phyloP scores from a whole-genome alignment of 30 jellyfish, hydroid and myxozoan species.

The Hydra vulgaris region DNA sequence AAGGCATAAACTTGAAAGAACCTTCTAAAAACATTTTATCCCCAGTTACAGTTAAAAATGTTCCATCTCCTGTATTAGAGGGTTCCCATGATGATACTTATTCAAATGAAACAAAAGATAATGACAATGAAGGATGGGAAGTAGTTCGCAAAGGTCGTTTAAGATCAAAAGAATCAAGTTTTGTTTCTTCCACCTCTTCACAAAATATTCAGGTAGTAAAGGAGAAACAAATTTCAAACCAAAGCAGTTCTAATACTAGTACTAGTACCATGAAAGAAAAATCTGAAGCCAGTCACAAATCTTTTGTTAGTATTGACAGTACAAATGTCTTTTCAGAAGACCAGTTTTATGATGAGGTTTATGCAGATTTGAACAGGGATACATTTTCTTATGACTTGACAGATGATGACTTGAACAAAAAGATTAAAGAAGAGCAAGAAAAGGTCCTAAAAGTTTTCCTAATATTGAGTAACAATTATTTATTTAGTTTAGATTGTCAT shows the following conservation, averaged over 20 bases:
- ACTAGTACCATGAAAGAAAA: no score
- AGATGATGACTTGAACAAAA: conserved; percentile 49
- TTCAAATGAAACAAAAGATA: conserved; percentile 20
- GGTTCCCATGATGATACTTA: conserved; percentile 3
- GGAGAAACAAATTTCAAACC: not conserved
- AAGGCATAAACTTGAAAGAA: conserved; percentile 26
- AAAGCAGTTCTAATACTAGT: not conserved
- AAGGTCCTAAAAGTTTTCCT: no score
- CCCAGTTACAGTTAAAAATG: not conserved
- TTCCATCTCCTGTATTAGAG: conserved; percentile 34
- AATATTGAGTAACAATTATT: no score
- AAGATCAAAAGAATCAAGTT: conserved; percentile 59
- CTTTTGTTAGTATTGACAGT: not conserved
- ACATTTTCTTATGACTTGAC: conserved; percentile 17
- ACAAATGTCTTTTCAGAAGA: not conserved
- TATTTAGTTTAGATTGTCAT: no score
- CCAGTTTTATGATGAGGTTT: not conserved
- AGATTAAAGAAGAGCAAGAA: conserved; percentile 74
- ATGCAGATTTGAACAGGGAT: not conserved
- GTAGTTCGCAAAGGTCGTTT: conserved; percentile 66
- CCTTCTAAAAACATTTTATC: not conserved
- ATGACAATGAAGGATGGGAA: conserved; percentile 89
- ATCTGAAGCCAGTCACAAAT: not conserved
- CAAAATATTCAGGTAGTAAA: not conserved
- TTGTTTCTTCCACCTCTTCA: conserved; percentile 16